Evolutionary conservation across 92 coral and sea anemone species (phyloP).

Genomic region (Diadumene lineata): DNA sequence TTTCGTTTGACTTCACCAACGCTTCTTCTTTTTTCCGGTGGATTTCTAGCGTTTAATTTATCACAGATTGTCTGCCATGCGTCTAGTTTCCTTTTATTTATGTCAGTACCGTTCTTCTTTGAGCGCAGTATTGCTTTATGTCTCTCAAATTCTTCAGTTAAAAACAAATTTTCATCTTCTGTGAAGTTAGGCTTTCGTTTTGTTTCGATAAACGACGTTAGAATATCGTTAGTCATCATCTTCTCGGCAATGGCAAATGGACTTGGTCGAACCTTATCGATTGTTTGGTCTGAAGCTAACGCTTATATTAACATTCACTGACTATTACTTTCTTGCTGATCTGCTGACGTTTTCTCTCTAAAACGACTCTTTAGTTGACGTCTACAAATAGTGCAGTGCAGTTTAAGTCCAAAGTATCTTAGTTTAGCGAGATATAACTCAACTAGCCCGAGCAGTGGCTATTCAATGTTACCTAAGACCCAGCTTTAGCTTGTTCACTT

Average conservation of each 20-base stretch:
- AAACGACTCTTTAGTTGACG: neutral
- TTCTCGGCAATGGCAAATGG: neutral
- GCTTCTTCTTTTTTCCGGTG: slow-evolving; percentile 56
- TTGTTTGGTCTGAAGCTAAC: slow-evolving; percentile 3
- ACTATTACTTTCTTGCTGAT: neutral
- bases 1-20: slow-evolving; percentile 76
- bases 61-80: slow-evolving; percentile 77
- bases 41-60: slow-evolving; percentile 63
- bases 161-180: slow-evolving; percentile 73
- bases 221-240: neutral
- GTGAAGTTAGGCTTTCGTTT: slow-evolving; percentile 91
- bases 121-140: slow-evolving; percentile 64
- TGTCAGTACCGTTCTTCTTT: slow-evolving; percentile 67
- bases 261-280: neutral
- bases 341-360: neutral
- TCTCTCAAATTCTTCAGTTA: slow-evolving; percentile 70
- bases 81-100: slow-evolving; percentile 68
- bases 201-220: neutral
- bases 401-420: neutral
- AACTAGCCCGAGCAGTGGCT: too few relatives aligned
- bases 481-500: slow-evolving; percentile 20
- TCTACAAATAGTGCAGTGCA: neutral
- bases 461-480: slow-evolving; percentile 40
- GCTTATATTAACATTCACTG: neutral
- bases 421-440: neutral